These are phyloP conservation scores for Lepidostoma basale DNA, from an alignment of 1,140 invertebrate genomes.

Conservation along the genomic window DNA sequence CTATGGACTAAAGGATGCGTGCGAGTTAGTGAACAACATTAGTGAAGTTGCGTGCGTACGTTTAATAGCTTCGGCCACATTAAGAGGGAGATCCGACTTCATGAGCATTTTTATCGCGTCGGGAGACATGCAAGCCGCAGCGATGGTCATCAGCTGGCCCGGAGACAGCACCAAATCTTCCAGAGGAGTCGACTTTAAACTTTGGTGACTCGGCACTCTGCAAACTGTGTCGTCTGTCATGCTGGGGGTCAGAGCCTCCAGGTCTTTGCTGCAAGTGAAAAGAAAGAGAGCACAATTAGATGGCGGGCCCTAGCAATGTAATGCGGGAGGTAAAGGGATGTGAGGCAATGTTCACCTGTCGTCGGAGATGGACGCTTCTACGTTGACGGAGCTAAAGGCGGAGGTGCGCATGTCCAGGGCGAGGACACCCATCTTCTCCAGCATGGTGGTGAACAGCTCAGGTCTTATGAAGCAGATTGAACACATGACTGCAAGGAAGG, in stretches of 20 bases:
- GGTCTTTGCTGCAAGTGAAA: constrained; percentile 53
- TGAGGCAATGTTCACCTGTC: constrained; percentile 51
- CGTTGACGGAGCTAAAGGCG: constrained; percentile 43
- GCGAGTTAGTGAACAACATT: too few relatives aligned
- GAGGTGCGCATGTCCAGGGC: constrained; percentile 49
- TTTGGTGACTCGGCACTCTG: constrained; percentile 58
- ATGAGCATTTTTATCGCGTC: constrained; percentile 75
- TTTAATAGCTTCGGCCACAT: constrained; percentile 50
- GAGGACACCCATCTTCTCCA: constrained; percentile 76
- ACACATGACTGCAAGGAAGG: constrained; percentile 71
- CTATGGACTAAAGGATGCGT: too few relatives aligned
- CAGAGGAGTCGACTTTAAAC: constrained; percentile 48
- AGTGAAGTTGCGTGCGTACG: constrained; percentile 46
- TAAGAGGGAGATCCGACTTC: constrained; percentile 72
- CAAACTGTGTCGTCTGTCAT: constrained; percentile 73
- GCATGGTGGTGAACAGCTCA: constrained; percentile 73
- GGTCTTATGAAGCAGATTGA: constrained; percentile 83
- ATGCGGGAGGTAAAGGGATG: too few relatives aligned
- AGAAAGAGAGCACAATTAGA: too few relatives aligned
- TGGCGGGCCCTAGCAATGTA: too few relatives aligned
- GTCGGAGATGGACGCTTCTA: constrained; percentile 64
- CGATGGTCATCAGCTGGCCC: constrained; percentile 74
- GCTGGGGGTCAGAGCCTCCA: constrained; percentile 58
- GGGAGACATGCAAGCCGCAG: constrained; percentile 76
- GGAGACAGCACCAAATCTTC: constrained; percentile 61